These are phyloP conservation scores for Asarcornis scutulata DNA, from an alignment of 2,113 vertebrate genomes.

Conservation along the genomic window DNA sequence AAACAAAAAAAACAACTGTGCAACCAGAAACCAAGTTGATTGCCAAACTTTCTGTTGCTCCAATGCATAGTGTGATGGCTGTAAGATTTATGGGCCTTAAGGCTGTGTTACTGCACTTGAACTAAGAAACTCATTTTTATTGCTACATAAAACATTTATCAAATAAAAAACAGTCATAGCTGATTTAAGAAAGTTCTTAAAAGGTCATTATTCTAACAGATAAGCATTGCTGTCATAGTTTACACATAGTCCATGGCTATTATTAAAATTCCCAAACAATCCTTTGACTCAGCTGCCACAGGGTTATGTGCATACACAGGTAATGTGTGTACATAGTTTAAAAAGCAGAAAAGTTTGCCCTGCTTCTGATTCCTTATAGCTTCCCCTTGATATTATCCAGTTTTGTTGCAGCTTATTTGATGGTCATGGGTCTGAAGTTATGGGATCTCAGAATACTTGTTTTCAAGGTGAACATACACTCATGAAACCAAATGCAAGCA, in stretches of 20 bases:
- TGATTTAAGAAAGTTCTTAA: neutral
- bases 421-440: neutral
- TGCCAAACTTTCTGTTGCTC: constrained; percentile 24
- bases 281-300: neutral
- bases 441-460: neutral
- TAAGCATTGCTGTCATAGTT: neutral
- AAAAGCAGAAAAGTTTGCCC: neutral
- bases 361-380: neutral
- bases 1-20: neutral
- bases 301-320: accelerated
- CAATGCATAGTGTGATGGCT: neutral
- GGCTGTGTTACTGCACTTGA: neutral
- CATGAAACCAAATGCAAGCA: neutral
- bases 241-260: neutral
- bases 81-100: constrained; percentile 4
- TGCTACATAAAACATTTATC: neutral
- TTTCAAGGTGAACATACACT: neutral
- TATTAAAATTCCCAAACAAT: neutral
- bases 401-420: neutral
- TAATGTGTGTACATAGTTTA: accelerated
- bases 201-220: neutral
- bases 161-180: neutral
- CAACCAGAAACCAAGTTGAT: neutral
- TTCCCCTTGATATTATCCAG: neutral
- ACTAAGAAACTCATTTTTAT: neutral